Conservation (phyloP, 2,797 vertebrate genomes). For the Rhyacichthys aspro region DNA sequence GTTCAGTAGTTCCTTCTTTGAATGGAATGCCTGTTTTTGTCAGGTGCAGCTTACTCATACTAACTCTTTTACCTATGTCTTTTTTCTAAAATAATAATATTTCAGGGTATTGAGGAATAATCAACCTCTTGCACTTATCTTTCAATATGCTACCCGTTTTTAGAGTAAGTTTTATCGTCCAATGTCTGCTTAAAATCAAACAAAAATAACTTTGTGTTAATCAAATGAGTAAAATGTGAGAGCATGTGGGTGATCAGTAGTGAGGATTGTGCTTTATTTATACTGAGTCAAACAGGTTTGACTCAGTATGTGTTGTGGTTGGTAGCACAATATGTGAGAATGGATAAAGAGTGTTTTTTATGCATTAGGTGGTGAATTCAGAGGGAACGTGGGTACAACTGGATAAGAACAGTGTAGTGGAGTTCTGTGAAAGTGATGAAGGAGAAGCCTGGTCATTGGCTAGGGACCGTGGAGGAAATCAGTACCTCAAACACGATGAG, state of each 20-base stretch:
- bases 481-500: conserved; percentile 96
- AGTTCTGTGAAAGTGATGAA: conserved; percentile 99
- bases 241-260: conserved; percentile 57
- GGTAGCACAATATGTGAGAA: conserved; percentile 24
- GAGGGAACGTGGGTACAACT: conserved; percentile 99
- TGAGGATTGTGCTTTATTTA: conserved; percentile 36
- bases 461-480: conserved; percentile 95
- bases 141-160: conserved; percentile 59
- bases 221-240: conserved; percentile 44
- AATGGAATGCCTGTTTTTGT: conserved; percentile 61
- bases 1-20: conserved; percentile 83
- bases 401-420: conserved; percentile 99
- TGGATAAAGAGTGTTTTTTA: conserved; percentile 76
- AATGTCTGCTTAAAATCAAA: conserved; percentile 46
- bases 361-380: conserved; percentile 94
- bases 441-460: conserved; percentile 98
- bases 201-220: conserved; percentile 46
- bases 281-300: conserved; percentile 18
- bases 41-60: conserved; percentile 60
- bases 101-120: conserved; percentile 62
- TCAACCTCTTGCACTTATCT: conserved; percentile 61
- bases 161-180: conserved; percentile 59
- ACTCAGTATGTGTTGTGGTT: conserved; percentile 4
- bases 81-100: conserved; percentile 57
- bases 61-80: conserved; percentile 69